Evolutionary conservation across 1,140 invertebrate genomes (phyloP).

Genomic region (Polypedilum vanderplanki): DNA sequence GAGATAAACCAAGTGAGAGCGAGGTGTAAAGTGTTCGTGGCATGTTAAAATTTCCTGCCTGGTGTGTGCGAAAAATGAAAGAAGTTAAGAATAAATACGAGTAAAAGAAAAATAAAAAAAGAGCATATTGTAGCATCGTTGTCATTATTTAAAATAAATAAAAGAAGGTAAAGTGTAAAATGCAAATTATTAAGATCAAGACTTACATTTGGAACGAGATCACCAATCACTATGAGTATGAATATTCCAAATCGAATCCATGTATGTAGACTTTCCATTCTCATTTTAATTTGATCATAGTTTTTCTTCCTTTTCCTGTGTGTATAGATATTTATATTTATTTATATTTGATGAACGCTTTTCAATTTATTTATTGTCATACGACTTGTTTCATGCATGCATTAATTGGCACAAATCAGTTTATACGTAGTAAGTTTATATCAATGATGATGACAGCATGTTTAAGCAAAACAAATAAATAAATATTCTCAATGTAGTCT

Average conservation of each 20-base stretch:
- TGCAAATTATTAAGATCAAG: neutral
- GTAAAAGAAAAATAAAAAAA: neutral
- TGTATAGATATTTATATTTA: neutral
- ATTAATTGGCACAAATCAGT: constrained; percentile 10
- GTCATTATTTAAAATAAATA: neutral
- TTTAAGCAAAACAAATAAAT: neutral
- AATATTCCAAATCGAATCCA: constrained; percentile 26
- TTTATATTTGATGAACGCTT: neutral
- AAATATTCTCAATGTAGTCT: neutral
- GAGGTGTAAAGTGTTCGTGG: constrained; percentile 16
- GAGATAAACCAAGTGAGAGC: constrained; percentile 16
- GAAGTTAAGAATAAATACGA: neutral
- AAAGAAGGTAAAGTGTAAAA: constrained; percentile 4
- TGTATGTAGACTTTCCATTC: constrained; percentile 19
- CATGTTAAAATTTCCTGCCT: constrained; percentile 17
- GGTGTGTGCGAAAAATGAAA: constrained; percentile 10
- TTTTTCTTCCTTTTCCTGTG: constrained; percentile 21
- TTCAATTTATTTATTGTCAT: no score
- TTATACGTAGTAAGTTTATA: neutral
- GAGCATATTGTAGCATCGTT: neutral
- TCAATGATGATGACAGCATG: constrained; percentile 15
- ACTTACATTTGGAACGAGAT: constrained; percentile 23
- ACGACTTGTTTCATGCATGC: neutral
- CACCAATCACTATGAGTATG: neutral
- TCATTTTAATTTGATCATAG: constrained; percentile 27